Base-by-base conservation (phyloP, 2,113 vertebrate species). In the Varanus komodoensis region DNA sequence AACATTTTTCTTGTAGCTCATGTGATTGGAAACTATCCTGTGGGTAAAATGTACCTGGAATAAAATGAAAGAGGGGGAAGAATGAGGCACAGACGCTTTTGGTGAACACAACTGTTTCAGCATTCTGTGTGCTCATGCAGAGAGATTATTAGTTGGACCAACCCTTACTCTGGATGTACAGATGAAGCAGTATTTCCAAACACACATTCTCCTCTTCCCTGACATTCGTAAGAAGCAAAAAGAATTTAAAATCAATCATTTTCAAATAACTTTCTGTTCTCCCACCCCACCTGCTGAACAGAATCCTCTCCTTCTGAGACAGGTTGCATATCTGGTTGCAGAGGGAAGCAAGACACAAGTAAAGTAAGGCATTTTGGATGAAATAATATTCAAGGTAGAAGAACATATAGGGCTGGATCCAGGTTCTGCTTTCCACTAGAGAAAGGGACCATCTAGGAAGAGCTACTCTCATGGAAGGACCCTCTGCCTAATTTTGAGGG, bases 91-190 rank as follows among this genome's bases (percentile, higher is more conserved):
- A 80, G 82, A 23, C 19, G 71, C 34, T 92, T 17, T 19, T 89
- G 82, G 80, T 8, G 27, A 90, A 82, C 91, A 75, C 9, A 94
- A 87, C 50, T 69, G 57, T 88, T 93, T 81, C 34, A 85, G 38
- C 9, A 84, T 3, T 54, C 75, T 78, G 19, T 32, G 38, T 80
- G 87, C 83, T 44, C 0, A 0, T 38, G 57, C 0, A 0, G 12
- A 0, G 0, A 6, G 44, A 17, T 27, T 86, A 75, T 8, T 84
- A 78, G n/a, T 78, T 67, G 73, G 84, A 90, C 57, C 44, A 90
- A 0, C n/a, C 1, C 17, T n/a, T 84, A 4, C 1, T 2, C 61
- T 71, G 68, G 82, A 89, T 90, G 27, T 50, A 91, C 44, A 83
- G 0, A 87, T 0, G 0, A 0, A 91, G 74, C 19, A 86, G 83